Conservation (phyloP, 1,140 invertebrate species). For the Phymastichus coffea region DNA sequence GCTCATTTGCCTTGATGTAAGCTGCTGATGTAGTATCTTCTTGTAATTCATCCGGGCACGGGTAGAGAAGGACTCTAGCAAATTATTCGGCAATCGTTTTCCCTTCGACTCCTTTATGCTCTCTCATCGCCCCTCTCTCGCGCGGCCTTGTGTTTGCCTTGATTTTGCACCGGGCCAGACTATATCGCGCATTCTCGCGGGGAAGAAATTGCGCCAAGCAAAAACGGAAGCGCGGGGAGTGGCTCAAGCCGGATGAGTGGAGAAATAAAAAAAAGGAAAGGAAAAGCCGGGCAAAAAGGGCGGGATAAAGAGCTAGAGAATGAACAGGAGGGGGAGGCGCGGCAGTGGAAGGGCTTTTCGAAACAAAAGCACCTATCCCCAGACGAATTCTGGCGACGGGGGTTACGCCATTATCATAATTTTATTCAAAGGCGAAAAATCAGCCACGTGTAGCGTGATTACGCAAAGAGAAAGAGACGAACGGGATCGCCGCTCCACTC, state of each 20-base stretch:
- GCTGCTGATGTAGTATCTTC: slow-evolving; percentile 10
- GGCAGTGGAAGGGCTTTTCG: slow-evolving; percentile 30
- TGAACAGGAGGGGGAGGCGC: slow-evolving; percentile 10
- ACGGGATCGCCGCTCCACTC: slow-evolving; percentile 33
- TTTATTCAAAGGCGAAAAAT: slow-evolving; percentile 50
- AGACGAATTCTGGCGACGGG: slow-evolving; percentile 22
- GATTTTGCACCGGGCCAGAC: slow-evolving; percentile 9
- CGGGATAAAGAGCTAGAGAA: background rate
- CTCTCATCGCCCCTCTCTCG: background rate
- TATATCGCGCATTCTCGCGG: slow-evolving; percentile 31
- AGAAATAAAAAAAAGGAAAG: background rate
- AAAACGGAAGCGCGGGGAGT: background rate
- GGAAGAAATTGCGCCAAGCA: slow-evolving; percentile 9
- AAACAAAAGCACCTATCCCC: slow-evolving; percentile 38
- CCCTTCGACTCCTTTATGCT: slow-evolving; percentile 10
- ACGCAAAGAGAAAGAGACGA: slow-evolving; percentile 22
- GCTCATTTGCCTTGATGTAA: slow-evolving; percentile 21
- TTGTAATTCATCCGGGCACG: background rate
- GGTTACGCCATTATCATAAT: slow-evolving; percentile 47
- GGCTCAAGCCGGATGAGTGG: too few species aligned
- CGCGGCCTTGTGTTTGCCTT: slow-evolving; percentile 9
- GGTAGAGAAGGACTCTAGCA: background rate
- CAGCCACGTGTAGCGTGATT: slow-evolving; percentile 43
- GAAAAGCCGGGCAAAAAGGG: background rate
- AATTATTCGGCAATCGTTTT: slow-evolving; percentile 23